Evolutionary conservation across 2,888 invertebrate species (phyloP).

Genomic region (Drosophila setosimentum): DNA sequence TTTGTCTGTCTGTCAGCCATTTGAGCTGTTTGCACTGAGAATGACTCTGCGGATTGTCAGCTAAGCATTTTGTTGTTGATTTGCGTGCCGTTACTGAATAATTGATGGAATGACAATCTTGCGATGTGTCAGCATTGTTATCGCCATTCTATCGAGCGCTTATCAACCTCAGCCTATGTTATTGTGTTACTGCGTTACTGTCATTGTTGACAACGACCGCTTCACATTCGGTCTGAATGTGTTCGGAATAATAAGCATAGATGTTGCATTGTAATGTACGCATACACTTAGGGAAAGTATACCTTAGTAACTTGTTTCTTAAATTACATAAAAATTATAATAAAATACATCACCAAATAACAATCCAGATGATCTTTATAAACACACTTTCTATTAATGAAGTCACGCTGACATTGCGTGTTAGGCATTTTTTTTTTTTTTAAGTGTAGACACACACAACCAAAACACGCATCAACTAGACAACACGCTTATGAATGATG

Average conservation of each 20-base stretch:
- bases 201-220: slow-evolving; percentile 55
- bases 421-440: background rate
- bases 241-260: slow-evolving; percentile 67
- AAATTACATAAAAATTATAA: background rate
- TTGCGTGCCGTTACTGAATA: slow-evolving; percentile 73
- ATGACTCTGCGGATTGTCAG: slow-evolving; percentile 58
- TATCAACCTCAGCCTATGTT: slow-evolving; percentile 49
- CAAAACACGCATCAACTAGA: slow-evolving; percentile 7
- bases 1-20: slow-evolving; percentile 27
- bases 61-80: slow-evolving; percentile 70
- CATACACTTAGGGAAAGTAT: slow-evolving; percentile 1
- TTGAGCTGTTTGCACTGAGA: slow-evolving; percentile 40
- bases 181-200: slow-evolving; percentile 10
- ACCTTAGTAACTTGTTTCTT: background rate
- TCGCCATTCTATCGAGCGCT: slow-evolving; percentile 50
- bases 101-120: slow-evolving; percentile 79
- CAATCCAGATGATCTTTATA: background rate
- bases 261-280: slow-evolving; percentile 59
- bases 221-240: slow-evolving; percentile 35
- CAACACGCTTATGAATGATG: slow-evolving; percentile 64
- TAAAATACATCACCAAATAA: background rate
- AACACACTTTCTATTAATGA: background rate
- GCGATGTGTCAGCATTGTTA: slow-evolving; percentile 77
- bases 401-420: background rate
- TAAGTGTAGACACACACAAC: slow-evolving; percentile 1